A percentile compares a stretch with the other conserved stretches of the same genome.
These are phyloP conservation scores for Ceratina japonica DNA, from an alignment of 1,140 invertebrate species.

Conservation along the genomic window DNA sequence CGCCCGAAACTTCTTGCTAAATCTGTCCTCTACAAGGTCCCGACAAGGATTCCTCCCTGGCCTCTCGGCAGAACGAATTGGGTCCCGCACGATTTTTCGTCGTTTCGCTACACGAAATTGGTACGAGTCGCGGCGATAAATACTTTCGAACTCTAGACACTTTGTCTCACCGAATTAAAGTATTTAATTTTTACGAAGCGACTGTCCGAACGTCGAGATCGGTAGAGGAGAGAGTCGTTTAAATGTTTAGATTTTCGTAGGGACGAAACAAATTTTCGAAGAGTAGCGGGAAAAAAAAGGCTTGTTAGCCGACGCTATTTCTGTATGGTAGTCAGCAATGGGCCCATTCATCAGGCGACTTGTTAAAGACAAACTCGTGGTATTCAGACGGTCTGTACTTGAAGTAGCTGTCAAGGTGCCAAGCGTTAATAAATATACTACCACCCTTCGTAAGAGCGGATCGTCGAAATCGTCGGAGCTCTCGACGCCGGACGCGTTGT, in stretches of 20 bases:
- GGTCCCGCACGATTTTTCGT: not conserved
- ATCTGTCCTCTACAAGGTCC: too few relatives aligned
- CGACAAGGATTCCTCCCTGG: too few relatives aligned
- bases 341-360: slow-evolving; percentile 63
- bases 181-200: not conserved
- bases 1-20: not conserved
- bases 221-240: not conserved
- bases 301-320: slow-evolving; percentile 47
- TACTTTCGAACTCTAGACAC: too few relatives aligned
- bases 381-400: slow-evolving; percentile 57
- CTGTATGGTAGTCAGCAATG: slow-evolving; percentile 46
- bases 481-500: slow-evolving; percentile 37
- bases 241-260: slow-evolving; percentile 20
- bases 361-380: slow-evolving; percentile 57
- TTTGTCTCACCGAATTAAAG: too few relatives aligned
- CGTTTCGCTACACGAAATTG: too few relatives aligned
- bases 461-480: slow-evolving; percentile 50
- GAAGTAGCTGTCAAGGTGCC: slow-evolving; percentile 68
- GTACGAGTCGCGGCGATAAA: too few relatives aligned
- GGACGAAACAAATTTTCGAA: not conserved
- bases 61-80: too few relatives aligned
- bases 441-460: slow-evolving; percentile 47
- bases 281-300: slow-evolving; percentile 6
- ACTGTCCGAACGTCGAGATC: not conserved
- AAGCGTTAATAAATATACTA: slow-evolving; percentile 69